These are phyloP conservation scores for Norana najaformis DNA, from an alignment of 2,888 invertebrate species.

Conservation along the genomic window DNA sequence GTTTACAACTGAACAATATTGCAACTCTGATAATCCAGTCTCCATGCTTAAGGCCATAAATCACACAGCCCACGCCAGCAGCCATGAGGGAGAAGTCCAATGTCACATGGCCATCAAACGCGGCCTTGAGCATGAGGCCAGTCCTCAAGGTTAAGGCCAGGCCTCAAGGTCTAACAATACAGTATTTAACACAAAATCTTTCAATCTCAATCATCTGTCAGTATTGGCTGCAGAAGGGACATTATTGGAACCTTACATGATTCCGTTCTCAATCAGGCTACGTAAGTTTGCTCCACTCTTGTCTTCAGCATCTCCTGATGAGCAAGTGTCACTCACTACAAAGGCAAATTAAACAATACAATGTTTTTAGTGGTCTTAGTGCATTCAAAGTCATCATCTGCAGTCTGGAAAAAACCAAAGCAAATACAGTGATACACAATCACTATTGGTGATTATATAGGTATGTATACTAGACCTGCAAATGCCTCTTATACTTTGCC, in stretches of 20 bases:
- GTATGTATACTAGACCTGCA: background rate
- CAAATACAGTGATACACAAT: background rate
- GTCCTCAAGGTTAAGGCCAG: background rate
- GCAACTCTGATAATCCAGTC: too few species aligned
- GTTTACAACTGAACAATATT: too few species aligned
- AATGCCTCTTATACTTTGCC: background rate
- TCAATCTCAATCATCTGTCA: background rate
- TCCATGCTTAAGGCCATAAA: too few species aligned
- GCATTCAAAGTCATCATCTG: background rate
- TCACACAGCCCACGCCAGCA: too few species aligned
- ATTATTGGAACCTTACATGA: constrained; percentile 33
- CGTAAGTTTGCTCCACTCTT: constrained; percentile 57
- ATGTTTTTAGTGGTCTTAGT: background rate
- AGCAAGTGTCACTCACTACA: constrained; percentile 60
- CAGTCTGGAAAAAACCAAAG: background rate
- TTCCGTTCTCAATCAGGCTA: constrained; percentile 29
- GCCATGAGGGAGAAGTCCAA: too few species aligned
- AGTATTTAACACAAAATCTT: background rate
- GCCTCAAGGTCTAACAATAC: background rate
- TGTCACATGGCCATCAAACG: background rate
- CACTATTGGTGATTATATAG: background rate
- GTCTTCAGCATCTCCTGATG: constrained; percentile 51
- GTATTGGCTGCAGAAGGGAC: background rate
- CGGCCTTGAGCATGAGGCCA: background rate
- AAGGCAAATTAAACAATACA: constrained; percentile 34